These are phyloP conservation scores for Lypha dubia DNA, from an alignment of 2,888 invertebrate species.

Conservation along the genomic window DNA sequence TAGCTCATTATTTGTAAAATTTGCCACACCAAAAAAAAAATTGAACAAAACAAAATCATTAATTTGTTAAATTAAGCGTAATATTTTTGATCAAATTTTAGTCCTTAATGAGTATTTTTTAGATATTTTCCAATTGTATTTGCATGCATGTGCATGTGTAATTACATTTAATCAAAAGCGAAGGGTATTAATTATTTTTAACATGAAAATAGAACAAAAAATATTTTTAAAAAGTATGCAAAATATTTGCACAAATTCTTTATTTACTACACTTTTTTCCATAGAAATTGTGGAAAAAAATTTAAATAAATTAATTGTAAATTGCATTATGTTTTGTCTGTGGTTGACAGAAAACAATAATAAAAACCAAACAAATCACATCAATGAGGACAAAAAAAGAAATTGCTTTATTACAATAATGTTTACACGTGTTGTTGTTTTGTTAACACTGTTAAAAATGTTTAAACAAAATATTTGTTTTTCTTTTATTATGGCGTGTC, in stretches of 20 bases:
- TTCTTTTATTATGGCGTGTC: neutral
- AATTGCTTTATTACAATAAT: constrained; percentile 2
- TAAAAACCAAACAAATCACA: constrained; percentile 40
- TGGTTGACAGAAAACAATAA: constrained; percentile 24
- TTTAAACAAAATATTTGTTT: neutral
- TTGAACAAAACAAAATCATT: constrained; percentile 45
- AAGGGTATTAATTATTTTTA: constrained; percentile 35
- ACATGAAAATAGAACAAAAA: neutral
- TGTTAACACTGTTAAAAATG: neutral
- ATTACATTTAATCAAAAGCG: constrained; percentile 25
- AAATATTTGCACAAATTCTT: constrained; percentile 47
- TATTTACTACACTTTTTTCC: constrained; percentile 5
- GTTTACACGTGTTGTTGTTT: constrained; percentile 14
- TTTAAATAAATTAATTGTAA: constrained; percentile 42
- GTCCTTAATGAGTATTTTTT: constrained; percentile 25
- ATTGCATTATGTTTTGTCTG: constrained; percentile 45
- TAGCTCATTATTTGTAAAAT: neutral
- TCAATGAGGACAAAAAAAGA: neutral
- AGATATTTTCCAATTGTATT: neutral
- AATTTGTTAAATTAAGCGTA: constrained; percentile 63
- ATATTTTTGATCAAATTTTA: constrained; percentile 18
- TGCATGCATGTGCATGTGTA: neutral
- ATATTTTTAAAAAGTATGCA: neutral
- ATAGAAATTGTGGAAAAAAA: constrained; percentile 3
- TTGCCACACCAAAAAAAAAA: neutral